Evolutionary conservation across 2,888 invertebrate genomes (phyloP), one percentile per base, ranked within the genome.

Genomic region (Xestobium rufovillosum): DNA sequence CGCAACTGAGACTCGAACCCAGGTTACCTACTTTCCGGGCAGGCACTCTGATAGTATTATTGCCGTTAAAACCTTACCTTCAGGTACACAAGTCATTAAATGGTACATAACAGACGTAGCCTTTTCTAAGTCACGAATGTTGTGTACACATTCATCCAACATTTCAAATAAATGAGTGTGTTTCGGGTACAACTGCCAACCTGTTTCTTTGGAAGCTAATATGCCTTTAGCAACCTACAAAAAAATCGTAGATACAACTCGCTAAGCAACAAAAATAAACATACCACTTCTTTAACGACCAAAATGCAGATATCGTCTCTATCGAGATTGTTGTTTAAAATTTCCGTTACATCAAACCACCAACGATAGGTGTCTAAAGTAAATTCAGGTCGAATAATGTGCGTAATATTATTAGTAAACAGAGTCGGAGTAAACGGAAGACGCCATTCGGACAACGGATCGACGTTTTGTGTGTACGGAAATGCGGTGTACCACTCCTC

Each of bases 371-470:
- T 70, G 36, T 57, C 57, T 14, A 71, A 56, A 50, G 65, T 69
- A 12, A 72, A 56, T 52, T 72, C 71, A 4, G 66, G 60, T 14
- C 65, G 55, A 38, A 69, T 64, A 32, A 70, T 62, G 15, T 57
- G 63, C 68, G 67, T 70, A 19, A 67, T 56, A 29, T 68, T 61
- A 23, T 45, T 45, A 1, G 57, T 54, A 39, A 63, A 53, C 4
- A 58, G 41, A 23, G 55, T 52, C 0, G 55, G 57, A 17, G 65
- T 54, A 44, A 65, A 71, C 1, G 73, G 72, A 19, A 74, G 55
- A 36, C 73, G 56, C 55, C 65, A 72, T 42, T 70, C 56, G 1
- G 73, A 72, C 10, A 73, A 47, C 3, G 60, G 53, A 41, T 67
- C 67, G 17, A 67, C 57, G 15, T 60, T 59, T 33, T 61, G 63